These are phyloP conservation scores for Drosophila athabasca DNA, from an alignment of 1,140 invertebrate genomes.

Conservation along the genomic window DNA sequence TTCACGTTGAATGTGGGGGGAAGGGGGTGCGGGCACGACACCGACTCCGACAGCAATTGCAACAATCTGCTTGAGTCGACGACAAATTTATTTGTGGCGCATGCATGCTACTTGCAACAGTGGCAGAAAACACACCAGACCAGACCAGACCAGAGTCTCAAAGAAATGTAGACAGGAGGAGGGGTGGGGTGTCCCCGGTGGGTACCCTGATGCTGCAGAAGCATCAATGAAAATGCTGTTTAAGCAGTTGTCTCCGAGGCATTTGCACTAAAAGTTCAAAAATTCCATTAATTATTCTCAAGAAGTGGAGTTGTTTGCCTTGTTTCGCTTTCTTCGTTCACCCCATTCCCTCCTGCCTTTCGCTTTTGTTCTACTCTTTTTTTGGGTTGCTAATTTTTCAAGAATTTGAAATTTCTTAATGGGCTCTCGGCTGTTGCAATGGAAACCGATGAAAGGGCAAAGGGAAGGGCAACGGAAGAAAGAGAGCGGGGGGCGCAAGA, in stretches of 20 bases:
- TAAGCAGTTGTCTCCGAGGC: slow-evolving; percentile 44
- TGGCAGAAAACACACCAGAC: no score
- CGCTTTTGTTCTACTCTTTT: slow-evolving; percentile 4
- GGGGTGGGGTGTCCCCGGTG: no score
- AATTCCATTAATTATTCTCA: slow-evolving; percentile 72
- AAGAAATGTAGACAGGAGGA: no score
- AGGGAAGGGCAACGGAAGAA: no score
- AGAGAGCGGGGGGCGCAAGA: no score
- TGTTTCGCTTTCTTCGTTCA: slow-evolving; percentile 26
- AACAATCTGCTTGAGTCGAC: slow-evolving; percentile 62
- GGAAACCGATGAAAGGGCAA: no score
- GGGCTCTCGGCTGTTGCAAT: slow-evolving; percentile 11
- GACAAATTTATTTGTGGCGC: slow-evolving; percentile 74
- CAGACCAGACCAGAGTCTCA: no score
- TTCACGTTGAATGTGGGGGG: slow-evolving; percentile 38
- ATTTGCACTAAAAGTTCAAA: slow-evolving; percentile 72
- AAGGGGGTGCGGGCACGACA: neutral
- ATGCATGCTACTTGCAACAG: slow-evolving; percentile 38
- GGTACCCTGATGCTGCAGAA: slow-evolving; percentile 4
- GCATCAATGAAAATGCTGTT: slow-evolving; percentile 62
- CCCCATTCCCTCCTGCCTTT: no score
- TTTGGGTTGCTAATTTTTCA: slow-evolving; percentile 58
- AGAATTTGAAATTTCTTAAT: slow-evolving; percentile 52
- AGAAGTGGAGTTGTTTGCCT: slow-evolving; percentile 24
- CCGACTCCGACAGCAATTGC: slow-evolving; percentile 28